Evolutionary conservation across 2,113 vertebrate genomes (phyloP), one percentile per base, ranked within the genome.

Genomic region (Spea multiplicata): DNA sequence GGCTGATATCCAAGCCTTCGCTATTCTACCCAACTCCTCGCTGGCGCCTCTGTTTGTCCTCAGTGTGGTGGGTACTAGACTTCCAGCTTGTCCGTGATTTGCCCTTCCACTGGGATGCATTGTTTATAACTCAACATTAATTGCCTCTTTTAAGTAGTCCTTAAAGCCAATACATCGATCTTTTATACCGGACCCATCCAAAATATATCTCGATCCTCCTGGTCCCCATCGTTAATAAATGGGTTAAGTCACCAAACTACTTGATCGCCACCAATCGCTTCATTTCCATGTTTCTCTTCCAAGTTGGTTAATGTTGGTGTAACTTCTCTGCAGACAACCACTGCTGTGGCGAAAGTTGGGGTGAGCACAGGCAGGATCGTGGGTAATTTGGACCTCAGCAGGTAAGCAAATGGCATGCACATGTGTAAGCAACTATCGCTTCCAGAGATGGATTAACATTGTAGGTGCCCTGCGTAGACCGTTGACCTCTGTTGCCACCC

Each of bases 1-100:
- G 0, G 81, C 90, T 53, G 90, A 93, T 8, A 62, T 86, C 0
- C 85, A 90, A n/a, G 90, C 84, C 49, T 93, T 87, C 0, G 90
- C 83, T 45, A 84, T 92, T 55, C 84, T 87, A 17, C 88, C 92
- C 1, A 6, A 48, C 68, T 68, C 87, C 0, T 59, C 5, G 44
- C 72, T 88, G 81, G 82, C 75, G 7, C 76, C 83, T 3, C 81
- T 91, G 64, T 94, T 94, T 76, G 80, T 77, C 53, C 85, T 94
- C 1, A 49, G 71, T 4, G 69, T 86, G 90, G 92, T 94, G 83
- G 90, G 90, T 81, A 3, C 0, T 5, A 44, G 4, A 6, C 4
- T 55, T 55, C 5, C 9, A 52, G 30, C 30, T 30, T 30, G 30
- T 30, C 30, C 30, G 30, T 30, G 30, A 30, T 30, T 30, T 30